These are phyloP conservation scores for Semotilus atromaculatus DNA, from an alignment of 2,797 vertebrate genomes.

Conservation along the genomic window DNA sequence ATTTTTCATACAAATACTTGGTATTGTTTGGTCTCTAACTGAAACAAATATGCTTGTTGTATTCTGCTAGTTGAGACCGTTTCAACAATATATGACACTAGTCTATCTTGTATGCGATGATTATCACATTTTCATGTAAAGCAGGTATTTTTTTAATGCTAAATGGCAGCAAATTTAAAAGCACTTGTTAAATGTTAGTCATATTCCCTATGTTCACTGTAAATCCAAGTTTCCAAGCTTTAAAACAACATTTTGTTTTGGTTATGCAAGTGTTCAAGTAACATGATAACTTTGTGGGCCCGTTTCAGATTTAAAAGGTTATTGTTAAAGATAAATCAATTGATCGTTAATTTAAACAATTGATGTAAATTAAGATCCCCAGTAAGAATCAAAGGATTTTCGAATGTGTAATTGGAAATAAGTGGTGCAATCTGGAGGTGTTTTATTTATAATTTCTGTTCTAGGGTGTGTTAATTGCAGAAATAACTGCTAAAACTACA, in stretches of 20 bases:
- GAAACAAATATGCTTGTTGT: not conserved
- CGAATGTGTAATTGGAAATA: not conserved
- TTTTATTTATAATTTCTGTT: not conserved
- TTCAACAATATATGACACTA: not conserved
- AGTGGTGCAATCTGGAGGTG: conserved; percentile 8
- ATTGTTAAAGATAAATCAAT: not conserved
- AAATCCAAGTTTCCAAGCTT: not conserved
- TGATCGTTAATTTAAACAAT: not conserved
- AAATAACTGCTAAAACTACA: conserved; percentile 12
- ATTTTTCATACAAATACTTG: no score
- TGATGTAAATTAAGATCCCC: not conserved
- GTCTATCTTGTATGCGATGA: not conserved
- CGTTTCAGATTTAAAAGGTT: not conserved
- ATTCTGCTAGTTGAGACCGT: not conserved
- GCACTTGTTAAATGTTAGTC: not conserved
- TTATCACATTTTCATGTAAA: not conserved
- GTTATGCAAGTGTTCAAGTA: not conserved
- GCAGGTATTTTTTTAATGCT: not conserved
- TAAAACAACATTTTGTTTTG: not conserved
- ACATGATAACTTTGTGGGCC: not conserved
- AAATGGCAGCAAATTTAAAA: not conserved
- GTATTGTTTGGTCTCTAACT: no score
- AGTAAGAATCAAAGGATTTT: not conserved
- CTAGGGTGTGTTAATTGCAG: conserved; percentile 19
- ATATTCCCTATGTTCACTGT: not conserved